phyloP scores from a whole-genome alignment of 2,888 invertebrate species.

The Encarsia formosa region DNA sequence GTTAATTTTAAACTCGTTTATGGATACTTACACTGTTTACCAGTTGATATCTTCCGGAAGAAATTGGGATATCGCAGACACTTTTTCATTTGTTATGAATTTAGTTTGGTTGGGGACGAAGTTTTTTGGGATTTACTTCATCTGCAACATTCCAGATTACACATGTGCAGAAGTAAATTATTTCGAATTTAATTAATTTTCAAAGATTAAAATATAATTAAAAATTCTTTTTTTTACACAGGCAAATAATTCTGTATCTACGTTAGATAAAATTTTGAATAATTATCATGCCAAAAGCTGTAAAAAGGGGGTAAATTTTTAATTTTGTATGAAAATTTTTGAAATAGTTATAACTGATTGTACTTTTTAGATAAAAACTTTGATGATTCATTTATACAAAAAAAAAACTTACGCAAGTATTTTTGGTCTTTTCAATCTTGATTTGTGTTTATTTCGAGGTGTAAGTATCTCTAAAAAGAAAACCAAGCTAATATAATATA shows the following conservation, averaged over 20 bases:
- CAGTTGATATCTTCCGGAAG: conserved; percentile 1
- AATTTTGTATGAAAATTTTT: not conserved
- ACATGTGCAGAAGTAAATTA: conserved; percentile 7
- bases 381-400: conserved; percentile 5
- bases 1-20: conserved; percentile 1
- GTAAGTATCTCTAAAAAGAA: conserved; percentile 6
- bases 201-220: not conserved
- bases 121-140: conserved; percentile 9
- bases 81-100: not conserved
- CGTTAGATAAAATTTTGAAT: conserved; percentile 3
- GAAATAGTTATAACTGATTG: not conserved
- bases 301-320: conserved; percentile 6
- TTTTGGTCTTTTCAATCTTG: conserved; percentile 5
- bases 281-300: not conserved
- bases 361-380: conserved; percentile 9
- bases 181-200: not conserved
- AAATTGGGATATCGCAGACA: not conserved
- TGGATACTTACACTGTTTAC: conserved; percentile 10
- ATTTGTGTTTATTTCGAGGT: conserved; percentile 8
- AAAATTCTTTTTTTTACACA: conserved; percentile 2
- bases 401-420: conserved; percentile 1
- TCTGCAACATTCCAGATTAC: conserved; percentile 13
- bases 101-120: conserved; percentile 10
- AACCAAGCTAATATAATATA: too few species aligned
- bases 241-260: conserved; percentile 9